Conservation (phyloP, 2,113 vertebrate species). For the Cheilinus undulatus region DNA sequence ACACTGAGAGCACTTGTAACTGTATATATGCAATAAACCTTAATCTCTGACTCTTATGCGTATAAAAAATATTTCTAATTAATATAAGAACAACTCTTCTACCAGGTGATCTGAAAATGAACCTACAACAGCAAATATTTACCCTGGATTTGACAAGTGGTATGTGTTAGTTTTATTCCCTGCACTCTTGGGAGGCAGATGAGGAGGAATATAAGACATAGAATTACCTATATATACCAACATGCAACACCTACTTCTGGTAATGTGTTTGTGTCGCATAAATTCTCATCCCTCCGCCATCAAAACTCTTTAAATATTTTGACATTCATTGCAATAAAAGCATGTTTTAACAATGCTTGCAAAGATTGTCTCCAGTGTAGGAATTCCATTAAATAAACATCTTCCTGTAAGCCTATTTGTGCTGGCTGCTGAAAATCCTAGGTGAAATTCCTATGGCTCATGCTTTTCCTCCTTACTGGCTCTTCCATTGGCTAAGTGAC, state of each 20-base stretch:
- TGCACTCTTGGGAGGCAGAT: background rate
- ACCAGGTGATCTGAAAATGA: background rate
- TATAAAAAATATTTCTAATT: background rate
- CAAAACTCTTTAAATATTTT: no score
- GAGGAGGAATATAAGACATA: background rate
- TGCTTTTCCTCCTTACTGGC: constrained; percentile 28
- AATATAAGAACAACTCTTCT: background rate
- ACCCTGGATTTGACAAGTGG: no score
- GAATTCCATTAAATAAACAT: background rate
- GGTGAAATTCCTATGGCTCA: constrained; percentile 17
- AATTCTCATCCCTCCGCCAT: no score
- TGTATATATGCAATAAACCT: background rate
- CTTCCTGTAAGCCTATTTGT: constrained; percentile 14
- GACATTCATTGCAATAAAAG: no score
- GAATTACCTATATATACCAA: background rate
- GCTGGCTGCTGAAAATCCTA: background rate
- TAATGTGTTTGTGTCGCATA: no score
- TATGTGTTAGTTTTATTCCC: no score
- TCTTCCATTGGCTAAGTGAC: constrained; percentile 39
- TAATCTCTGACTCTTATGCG: background rate
- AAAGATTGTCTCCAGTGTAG: background rate
- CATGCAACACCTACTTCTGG: no score
- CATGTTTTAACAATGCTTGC: background rate
- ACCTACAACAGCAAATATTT: no score
- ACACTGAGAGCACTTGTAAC: no score